Conservation (phyloP, 2,888 invertebrate species). For the Ferrisia virgata region DNA sequence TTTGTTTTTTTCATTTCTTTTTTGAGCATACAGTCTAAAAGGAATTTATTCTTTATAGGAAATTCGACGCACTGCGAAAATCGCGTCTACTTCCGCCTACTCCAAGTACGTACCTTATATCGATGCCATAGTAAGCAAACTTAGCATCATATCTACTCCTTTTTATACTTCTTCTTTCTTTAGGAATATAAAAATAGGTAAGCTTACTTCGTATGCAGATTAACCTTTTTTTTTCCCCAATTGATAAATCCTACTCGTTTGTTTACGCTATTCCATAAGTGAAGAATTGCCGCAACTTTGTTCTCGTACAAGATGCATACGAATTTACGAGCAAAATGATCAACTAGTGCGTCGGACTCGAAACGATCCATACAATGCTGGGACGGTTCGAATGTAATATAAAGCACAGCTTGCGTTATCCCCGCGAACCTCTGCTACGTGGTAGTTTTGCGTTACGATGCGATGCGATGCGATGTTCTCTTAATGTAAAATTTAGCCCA, state of each 20-base stretch:
- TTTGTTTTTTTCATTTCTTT: not conserved
- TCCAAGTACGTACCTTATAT: not conserved
- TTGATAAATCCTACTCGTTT: not conserved
- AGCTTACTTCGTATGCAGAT: not conserved
- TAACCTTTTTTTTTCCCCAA: not conserved
- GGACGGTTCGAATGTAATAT: too few relatives aligned
- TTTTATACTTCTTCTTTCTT: too few relatives aligned
- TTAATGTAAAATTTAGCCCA: not conserved
- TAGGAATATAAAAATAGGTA: too few relatives aligned
- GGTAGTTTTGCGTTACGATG: not conserved
- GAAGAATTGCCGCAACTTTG: not conserved
- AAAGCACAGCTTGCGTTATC: too few relatives aligned
- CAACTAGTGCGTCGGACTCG: too few relatives aligned
- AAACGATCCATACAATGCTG: too few relatives aligned
- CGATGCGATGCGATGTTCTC: not conserved
- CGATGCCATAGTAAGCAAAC: not conserved
- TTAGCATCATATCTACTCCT: too few relatives aligned
- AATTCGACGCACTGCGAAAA: not conserved
- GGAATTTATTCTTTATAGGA: not conserved
- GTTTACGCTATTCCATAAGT: not conserved
- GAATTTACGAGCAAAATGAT: too few relatives aligned
- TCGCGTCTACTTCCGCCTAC: not conserved
- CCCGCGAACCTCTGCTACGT: too few relatives aligned
- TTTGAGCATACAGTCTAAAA: not conserved
- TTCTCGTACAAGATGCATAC: too few relatives aligned